Base-by-base conservation (phyloP, 1,140 invertebrate genomes). In the Argopecten irradians region DNA sequence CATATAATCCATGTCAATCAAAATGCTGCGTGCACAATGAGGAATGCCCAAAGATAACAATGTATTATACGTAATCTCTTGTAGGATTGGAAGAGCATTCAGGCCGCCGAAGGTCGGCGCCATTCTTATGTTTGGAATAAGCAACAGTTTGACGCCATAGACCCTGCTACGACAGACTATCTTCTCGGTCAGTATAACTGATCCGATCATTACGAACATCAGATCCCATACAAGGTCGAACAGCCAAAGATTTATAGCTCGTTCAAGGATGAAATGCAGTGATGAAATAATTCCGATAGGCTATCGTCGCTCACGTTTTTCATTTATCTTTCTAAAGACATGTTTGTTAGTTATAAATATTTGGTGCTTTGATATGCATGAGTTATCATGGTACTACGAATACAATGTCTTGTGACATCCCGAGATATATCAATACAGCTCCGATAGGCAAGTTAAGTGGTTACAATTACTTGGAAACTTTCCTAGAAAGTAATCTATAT, bases 81-180 rank as follows among this genome's bases (percentile, higher is more conserved):
- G 11, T 7, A 88, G 87, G 88, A 87, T 36, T 92, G 92, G 92
- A 28, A 85, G 36, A 86, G 87, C 0, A 90, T 87, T 7, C 88
- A 88, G 71, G 28, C 7, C 34, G 35, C 35, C 13, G 36, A 88
- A 88, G 86, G 85, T 16, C 39, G 87, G 33, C 89, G 82, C 11
- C 84, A 90, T 34, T 33, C 84, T 16, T 96, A 96, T 96, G 88
- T 97, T 95, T 87, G 95, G 91, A 94, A 93, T 46, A 92, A 88
- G 41, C 88, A 89, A 46, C 90, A 92, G 13, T 94, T 95, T 85
- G 89, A 93, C 41, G 89, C 94, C n/a, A 96, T 97, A 5, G 96
- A 97, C 94, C 97, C 97, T 2, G 87, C 86, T 32, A 89, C 89
- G 14, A 93, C 92, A 22, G 92, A 94, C 82, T 94, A 93, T 86